Percentiles rank a stretch among this genome's conserved stretches.
phyloP scores from a whole-genome alignment of 2,113 vertebrate species.

The Protobothrops mucrosquamatus region DNA sequence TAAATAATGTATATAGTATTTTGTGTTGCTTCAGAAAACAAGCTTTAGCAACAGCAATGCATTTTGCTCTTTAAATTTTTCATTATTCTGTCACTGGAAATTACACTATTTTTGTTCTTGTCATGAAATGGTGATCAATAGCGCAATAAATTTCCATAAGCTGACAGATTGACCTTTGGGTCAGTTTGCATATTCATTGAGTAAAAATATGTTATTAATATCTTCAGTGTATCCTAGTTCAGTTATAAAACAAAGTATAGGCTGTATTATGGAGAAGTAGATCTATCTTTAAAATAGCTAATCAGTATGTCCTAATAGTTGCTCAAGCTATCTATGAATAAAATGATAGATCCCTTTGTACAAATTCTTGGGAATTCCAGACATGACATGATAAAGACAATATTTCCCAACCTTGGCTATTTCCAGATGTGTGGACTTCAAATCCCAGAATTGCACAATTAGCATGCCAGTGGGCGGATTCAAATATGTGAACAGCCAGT shows the following conservation, averaged over 20 bases:
- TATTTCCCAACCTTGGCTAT: neutral
- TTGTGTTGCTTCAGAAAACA: neutral
- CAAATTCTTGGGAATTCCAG: neutral
- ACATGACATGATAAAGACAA: neutral
- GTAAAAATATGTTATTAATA: neutral
- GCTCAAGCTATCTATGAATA: neutral
- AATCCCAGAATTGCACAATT: neutral
- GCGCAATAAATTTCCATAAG: neutral
- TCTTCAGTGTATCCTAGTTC: neutral
- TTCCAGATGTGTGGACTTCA: neutral
- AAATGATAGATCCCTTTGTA: neutral
- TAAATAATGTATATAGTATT: neutral
- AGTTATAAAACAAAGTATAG: neutral
- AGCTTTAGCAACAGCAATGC: neutral
- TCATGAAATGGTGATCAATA: neutral
- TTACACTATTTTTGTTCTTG: neutral
- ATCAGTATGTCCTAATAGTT: neutral
- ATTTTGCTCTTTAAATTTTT: neutral
- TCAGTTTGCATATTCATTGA: neutral
- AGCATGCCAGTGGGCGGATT: neutral
- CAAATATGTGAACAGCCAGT: too few species aligned
- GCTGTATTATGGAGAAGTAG: neutral
- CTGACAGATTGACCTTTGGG: neutral
- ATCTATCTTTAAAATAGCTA: neutral
- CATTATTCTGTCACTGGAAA: neutral